Conservation (phyloP, 2,797 vertebrate genomes). For the Aotus griseimembra region DNA sequence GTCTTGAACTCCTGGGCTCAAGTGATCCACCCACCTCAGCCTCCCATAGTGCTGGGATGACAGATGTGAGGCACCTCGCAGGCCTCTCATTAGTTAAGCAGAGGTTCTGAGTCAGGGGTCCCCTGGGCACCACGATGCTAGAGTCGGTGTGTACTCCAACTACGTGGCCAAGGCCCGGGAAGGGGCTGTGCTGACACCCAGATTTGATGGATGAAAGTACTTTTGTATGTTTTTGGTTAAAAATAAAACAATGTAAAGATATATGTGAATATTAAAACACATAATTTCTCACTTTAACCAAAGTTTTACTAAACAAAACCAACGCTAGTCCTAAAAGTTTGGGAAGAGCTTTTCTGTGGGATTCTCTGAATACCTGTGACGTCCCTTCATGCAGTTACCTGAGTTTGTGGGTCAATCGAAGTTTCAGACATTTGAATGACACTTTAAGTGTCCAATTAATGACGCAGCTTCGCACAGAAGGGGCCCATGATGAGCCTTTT, state of each 20-base stretch:
- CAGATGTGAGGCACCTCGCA: no score
- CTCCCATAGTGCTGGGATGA: no score
- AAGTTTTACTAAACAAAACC: background rate
- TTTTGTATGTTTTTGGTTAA: background rate
- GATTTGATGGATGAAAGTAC: background rate
- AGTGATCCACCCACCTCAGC: no score
- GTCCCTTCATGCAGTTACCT: background rate
- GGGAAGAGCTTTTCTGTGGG: background rate
- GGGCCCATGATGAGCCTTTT: background rate
- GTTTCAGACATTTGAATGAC: background rate
- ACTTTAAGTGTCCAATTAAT: background rate
- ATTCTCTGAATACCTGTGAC: rapidly evolving
- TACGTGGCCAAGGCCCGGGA: rapidly evolving
- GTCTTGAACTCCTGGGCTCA: no score
- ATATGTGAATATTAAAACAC: background rate
- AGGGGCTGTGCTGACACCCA: background rate
- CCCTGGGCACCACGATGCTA: rapidly evolving
- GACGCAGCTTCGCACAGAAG: background rate
- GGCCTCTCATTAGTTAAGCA: background rate
- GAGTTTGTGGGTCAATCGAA: background rate
- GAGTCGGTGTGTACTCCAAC: rapidly evolving
- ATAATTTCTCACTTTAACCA: background rate
- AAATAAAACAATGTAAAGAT: background rate
- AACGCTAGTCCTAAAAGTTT: background rate
- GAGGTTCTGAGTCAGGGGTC: background rate